Evolutionary conservation across 1,140 invertebrate genomes (phyloP).

Genomic region (Maconellicoccus hirsutus): DNA sequence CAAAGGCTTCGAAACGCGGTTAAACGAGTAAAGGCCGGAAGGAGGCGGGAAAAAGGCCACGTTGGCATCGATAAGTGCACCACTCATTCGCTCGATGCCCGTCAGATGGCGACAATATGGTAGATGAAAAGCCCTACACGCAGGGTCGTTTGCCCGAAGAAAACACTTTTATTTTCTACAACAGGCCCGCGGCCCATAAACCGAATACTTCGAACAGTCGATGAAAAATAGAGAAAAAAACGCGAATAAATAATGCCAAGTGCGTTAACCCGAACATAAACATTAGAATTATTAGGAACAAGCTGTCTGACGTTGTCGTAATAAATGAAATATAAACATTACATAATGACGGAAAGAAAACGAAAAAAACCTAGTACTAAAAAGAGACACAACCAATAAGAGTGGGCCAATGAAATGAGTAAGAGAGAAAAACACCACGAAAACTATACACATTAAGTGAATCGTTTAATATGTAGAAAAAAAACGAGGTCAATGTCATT

Average conservation of each 20-base stretch:
- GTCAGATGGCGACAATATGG: neutral
- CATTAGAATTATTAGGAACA: conserved; percentile 19
- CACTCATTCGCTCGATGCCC: neutral
- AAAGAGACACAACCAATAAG: too few species aligned
- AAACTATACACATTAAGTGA: neutral
- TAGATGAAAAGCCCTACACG: too few species aligned
- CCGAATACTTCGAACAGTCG: too few species aligned
- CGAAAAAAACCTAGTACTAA: neutral
- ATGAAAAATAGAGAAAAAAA: too few species aligned
- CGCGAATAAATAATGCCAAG: conserved; percentile 10
- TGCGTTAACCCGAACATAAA: conserved; percentile 18
- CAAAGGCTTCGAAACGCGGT: too few species aligned
- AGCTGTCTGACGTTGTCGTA: conserved; percentile 18
- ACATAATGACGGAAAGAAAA: neutral
- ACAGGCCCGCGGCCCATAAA: too few species aligned
- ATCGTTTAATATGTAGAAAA: conserved; percentile 20
- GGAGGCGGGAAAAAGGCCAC: too few species aligned
- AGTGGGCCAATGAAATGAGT: too few species aligned
- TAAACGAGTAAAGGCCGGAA: too few species aligned
- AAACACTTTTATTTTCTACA: too few species aligned
- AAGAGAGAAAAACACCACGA: neutral
- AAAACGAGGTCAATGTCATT: conserved; percentile 20
- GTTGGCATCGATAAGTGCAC: neutral
- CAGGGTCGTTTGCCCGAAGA: too few species aligned
- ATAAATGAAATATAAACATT: conserved; percentile 19